Percentiles rank a stretch among this genome's conserved stretches.
phyloP scores from a whole-genome alignment of 2,113 vertebrate species.

The Callocephalon fimbriatum region DNA sequence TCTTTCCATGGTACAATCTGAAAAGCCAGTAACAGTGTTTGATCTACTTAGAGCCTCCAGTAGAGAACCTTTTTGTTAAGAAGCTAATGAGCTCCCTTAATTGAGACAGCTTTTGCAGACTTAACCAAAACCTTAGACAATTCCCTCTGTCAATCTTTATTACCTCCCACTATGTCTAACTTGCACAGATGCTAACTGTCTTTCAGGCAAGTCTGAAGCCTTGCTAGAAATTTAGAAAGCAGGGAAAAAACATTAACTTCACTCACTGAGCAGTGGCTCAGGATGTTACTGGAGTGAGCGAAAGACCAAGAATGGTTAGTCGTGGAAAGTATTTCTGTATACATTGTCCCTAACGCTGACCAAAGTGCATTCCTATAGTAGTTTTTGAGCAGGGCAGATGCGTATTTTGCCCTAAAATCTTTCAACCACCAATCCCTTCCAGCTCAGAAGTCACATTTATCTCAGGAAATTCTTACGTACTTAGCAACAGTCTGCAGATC shows the following conservation, averaged over 20 bases:
- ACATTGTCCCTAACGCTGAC: rapidly evolving
- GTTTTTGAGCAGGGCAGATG: background rate
- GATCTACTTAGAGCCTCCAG: background rate
- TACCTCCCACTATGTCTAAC: background rate
- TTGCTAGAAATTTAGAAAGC: background rate
- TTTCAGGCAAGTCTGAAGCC: background rate
- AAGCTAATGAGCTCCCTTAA: background rate
- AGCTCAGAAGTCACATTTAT: background rate
- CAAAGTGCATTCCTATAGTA: background rate
- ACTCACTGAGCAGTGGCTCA: background rate
- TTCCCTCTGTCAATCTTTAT: background rate
- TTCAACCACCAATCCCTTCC: background rate
- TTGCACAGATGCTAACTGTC: background rate
- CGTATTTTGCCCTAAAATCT: background rate
- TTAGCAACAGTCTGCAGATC: background rate
- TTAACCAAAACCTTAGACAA: conserved; percentile 20
- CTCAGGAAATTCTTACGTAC: background rate
- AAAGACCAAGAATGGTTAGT: background rate
- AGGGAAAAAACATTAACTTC: background rate
- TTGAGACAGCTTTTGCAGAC: background rate
- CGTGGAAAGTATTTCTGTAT: background rate
- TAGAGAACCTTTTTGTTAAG: background rate
- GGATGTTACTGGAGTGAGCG: background rate
- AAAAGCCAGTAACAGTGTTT: background rate
- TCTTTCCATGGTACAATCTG: background rate